Percentiles rank a stretch among this genome's conserved stretches.
phyloP scores from a whole-genome alignment of 2,113 vertebrate species.

The Rhinogobius similis region DNA sequence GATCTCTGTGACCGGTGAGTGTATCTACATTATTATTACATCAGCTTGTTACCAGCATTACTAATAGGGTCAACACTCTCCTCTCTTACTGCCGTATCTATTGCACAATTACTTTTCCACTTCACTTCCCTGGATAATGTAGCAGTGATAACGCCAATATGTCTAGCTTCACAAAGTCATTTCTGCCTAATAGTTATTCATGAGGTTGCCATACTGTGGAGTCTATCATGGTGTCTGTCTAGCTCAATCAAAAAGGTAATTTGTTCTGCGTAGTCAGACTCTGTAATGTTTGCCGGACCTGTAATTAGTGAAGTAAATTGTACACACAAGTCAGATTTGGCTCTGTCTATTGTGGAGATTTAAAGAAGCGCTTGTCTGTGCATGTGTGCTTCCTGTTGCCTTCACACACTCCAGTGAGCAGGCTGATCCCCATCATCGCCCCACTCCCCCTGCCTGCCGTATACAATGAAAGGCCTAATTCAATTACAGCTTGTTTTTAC shows the following conservation, averaged over 20 bases:
- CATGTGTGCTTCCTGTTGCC: conserved; percentile 49
- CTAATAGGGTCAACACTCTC: neutral
- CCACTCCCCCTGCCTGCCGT: neutral
- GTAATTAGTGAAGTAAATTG: conserved; percentile 28
- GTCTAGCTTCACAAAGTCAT: conserved; percentile 31
- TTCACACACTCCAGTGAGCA: conserved; percentile 47
- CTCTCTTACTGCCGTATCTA: conserved; percentile 12
- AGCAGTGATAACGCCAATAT: conserved; percentile 44
- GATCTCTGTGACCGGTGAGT: conserved; percentile 92
- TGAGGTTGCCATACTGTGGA: conserved; percentile 11
- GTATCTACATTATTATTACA: conserved; percentile 15
- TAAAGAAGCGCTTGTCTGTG: conserved; percentile 55
- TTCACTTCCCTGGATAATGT: conserved; percentile 40
- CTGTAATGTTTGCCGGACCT: conserved; percentile 25
- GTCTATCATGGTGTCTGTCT: neutral
- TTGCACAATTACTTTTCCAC: conserved; percentile 34
- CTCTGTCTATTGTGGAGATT: conserved; percentile 34
- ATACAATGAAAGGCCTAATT: conserved; percentile 47
- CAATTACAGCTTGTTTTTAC: conserved; percentile 30
- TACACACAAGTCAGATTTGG: conserved; percentile 32
- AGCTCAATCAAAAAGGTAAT: conserved; percentile 12
- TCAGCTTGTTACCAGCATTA: conserved; percentile 22
- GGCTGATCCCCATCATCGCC: conserved; percentile 30
- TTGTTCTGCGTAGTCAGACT: neutral
- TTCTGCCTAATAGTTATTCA: conserved; percentile 48